Base-by-base conservation (phyloP, 2,888 invertebrate species). In the Chesias legatella region DNA sequence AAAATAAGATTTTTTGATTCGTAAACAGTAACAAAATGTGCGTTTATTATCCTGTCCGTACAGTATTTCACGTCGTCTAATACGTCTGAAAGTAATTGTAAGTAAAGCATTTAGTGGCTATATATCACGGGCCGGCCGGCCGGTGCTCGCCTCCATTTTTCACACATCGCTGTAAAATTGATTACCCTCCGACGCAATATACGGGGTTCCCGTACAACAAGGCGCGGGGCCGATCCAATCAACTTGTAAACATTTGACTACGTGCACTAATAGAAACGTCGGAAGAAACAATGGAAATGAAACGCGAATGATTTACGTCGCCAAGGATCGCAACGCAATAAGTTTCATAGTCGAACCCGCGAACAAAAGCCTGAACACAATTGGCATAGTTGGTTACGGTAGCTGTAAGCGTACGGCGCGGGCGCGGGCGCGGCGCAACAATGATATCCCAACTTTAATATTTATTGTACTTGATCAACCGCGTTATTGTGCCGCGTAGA, bases 381-480 rank as follows among this genome's bases (percentile, higher is more conserved):
- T 79, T 75, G 79, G 76, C 80, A 76, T 82, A 82, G 83, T 80
- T 80, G 67, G 66, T 68, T 69, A 74, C 61, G 75, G 70, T 73
- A 73, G 76, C 77, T 74, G 79, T 70, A 72, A 71, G 67, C 60
- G 67, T 64, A 70, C 67, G 60, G 68, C n/a, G n/a, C n/a, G n/a
- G n/a, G n/a, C n/a, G n/a, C n/a, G n/a, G n/a, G n/a, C 66, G 66
- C 73, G 72, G 70, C 76, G 72, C 70, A 79, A 84, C 84, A 85
- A 86, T 81, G 81, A 81, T 81, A 80, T 76, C 76, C 79, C 78
- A 78, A 77, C 77, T 84, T 83, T 81, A 86, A 86, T 84, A 86
- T 86, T 85, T 84, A 86, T 86, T 78, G 78, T 79, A 79, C 77
- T 82, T 79, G 75, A 85, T 81, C 79, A 79, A 81, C 76, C 60